These are phyloP conservation scores for Stichopus horrens DNA, from an alignment of 53 echinoderm and acorn worm genomes.

Conservation along the genomic window DNA sequence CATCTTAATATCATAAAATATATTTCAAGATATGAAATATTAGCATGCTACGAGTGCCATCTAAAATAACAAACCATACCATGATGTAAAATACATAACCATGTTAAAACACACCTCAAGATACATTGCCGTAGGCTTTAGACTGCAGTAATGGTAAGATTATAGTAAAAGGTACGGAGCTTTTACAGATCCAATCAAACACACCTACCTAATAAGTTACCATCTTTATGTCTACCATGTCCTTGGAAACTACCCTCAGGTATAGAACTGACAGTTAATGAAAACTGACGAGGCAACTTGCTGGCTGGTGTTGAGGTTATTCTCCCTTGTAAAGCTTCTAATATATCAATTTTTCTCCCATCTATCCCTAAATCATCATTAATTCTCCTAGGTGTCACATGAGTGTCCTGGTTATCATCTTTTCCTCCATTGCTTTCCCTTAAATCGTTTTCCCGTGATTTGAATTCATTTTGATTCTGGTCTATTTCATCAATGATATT, in stretches of 20 bases:
- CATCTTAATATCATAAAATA: no score
- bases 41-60: no score
- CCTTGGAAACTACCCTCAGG: constrained; percentile 88
- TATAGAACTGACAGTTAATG: constrained; percentile 54
- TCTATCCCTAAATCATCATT: neutral
- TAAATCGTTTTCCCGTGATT: neutral
- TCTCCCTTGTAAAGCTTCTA: constrained; percentile 17
- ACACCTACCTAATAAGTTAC: constrained; percentile 77
- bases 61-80: no score
- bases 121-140: no score
- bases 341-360: constrained; percentile 28
- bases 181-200: no score
- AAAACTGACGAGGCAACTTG: constrained; percentile 68
- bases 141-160: no score
- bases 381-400: neutral
- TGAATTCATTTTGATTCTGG: constrained; percentile 28
- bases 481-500: constrained; percentile 42
- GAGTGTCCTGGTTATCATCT: neutral
- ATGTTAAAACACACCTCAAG: no score
- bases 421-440: neutral
- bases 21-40: no score
- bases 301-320: constrained; percentile 87
- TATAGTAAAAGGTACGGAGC: no score
- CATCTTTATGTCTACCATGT: constrained; percentile 86
- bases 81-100: no score